phyloP scores from a whole-genome alignment of 2,797 vertebrate genomes.

The Schizothorax lantsangensis region DNA sequence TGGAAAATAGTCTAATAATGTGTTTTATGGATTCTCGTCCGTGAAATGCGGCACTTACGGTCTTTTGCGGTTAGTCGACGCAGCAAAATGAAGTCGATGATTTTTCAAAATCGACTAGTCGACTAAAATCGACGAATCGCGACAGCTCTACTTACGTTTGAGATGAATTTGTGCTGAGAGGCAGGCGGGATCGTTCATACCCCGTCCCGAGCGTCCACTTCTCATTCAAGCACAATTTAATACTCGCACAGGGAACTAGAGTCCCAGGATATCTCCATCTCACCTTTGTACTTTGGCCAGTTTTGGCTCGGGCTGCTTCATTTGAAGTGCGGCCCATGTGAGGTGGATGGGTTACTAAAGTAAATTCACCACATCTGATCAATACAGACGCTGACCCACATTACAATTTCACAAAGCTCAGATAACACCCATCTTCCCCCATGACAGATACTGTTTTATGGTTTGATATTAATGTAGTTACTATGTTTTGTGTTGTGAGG shows the following conservation, averaged over 20 bases:
- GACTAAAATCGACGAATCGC: too few relatives aligned
- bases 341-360: background rate
- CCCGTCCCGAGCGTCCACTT: background rate
- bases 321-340: background rate
- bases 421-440: background rate
- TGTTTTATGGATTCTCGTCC: too few relatives aligned
- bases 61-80: too few relatives aligned
- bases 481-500: background rate
- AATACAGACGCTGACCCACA: background rate
- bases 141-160: too few relatives aligned
- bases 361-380: background rate
- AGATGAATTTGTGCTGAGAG: background rate
- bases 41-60: too few relatives aligned
- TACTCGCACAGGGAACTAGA: background rate
- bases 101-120: too few relatives aligned
- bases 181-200: background rate
- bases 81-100: too few relatives aligned
- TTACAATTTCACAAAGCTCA: background rate
- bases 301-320: background rate
- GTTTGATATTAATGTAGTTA: constrained; percentile 3
- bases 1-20: too few relatives aligned
- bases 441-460: background rate
- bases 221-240: constrained; percentile 16
- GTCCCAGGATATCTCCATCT: background rate
- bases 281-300: background rate